A percentile compares a stretch with the other conserved stretches of the same genome.
Evolutionary conservation across 1,140 invertebrate genomes (phyloP).

Genomic region (Aphelinus certus): DNA sequence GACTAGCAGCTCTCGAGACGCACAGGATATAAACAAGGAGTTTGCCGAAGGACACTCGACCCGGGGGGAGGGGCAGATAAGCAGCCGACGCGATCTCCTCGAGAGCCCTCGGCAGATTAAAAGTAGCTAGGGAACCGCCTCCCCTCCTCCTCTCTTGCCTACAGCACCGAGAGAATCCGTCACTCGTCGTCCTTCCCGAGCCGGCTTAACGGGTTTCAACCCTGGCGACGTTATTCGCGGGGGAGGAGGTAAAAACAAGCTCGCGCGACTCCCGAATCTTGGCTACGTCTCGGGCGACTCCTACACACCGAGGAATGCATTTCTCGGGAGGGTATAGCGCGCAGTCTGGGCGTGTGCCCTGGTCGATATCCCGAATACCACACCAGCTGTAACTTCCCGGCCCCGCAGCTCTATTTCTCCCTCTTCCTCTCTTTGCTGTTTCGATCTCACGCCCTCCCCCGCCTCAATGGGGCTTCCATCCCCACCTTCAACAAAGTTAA

Average conservation of each 20-base stretch:
- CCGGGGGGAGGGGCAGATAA: conserved; percentile 25
- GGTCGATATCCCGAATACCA: conserved; percentile 60
- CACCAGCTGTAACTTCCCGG: background rate
- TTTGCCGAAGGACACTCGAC: background rate
- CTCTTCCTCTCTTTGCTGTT: background rate
- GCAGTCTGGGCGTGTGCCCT: conserved; percentile 53
- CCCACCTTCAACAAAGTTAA: no score
- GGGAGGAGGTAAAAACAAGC: background rate
- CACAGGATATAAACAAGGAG: no score
- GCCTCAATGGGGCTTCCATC: no score
- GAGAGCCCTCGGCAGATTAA: background rate
- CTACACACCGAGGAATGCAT: background rate
- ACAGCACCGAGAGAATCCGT: background rate
- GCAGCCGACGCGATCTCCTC: background rate
- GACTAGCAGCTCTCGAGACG: no score
- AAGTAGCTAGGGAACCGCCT: background rate
- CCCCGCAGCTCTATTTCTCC: background rate
- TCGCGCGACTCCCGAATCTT: background rate
- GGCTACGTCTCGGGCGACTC: background rate
- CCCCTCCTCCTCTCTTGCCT: no score
- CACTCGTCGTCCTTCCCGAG: background rate
- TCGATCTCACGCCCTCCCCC: background rate
- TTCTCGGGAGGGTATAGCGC: background rate
- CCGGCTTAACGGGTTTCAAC: conserved; percentile 14
- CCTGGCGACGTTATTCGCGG: background rate